phyloP scores from a whole-genome alignment of 2,113 vertebrate species.

The Rallus limicola region DNA sequence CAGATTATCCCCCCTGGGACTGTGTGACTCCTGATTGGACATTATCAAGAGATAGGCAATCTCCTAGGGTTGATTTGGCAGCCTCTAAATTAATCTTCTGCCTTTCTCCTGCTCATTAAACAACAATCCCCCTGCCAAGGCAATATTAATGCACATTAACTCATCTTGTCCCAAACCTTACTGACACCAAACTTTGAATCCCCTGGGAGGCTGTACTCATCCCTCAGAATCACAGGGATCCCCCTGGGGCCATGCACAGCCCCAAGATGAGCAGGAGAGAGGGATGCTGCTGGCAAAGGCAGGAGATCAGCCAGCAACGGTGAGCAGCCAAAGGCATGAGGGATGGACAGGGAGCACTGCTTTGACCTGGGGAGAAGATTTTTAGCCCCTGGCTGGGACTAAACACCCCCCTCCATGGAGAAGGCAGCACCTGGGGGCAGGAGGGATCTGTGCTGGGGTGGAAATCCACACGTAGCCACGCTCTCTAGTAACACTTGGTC shows the following conservation, averaged over 20 bases:
- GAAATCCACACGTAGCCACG: background rate
- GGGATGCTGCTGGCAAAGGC: background rate
- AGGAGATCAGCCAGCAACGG: background rate
- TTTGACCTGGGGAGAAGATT: background rate
- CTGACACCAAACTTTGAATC: background rate
- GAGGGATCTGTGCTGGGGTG: background rate
- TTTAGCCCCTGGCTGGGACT: background rate
- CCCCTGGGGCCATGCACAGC: fast-evolving
- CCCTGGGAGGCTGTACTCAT: background rate
- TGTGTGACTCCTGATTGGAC: background rate
- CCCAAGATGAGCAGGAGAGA: background rate
- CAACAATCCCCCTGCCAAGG: background rate
- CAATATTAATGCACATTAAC: background rate
- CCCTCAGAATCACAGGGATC: background rate
- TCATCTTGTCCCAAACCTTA: background rate
- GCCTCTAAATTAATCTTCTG: background rate
- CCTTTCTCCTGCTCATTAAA: background rate
- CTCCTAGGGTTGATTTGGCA: background rate
- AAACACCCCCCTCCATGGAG: background rate
- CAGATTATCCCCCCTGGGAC: background rate
- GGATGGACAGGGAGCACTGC: background rate
- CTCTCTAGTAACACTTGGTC: background rate
- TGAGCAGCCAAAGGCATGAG: background rate
- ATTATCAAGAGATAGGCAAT: background rate
- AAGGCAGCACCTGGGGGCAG: background rate